phyloP scores from a whole-genome alignment of 1,140 invertebrate species.

The Neuroterus valhalla region DNA sequence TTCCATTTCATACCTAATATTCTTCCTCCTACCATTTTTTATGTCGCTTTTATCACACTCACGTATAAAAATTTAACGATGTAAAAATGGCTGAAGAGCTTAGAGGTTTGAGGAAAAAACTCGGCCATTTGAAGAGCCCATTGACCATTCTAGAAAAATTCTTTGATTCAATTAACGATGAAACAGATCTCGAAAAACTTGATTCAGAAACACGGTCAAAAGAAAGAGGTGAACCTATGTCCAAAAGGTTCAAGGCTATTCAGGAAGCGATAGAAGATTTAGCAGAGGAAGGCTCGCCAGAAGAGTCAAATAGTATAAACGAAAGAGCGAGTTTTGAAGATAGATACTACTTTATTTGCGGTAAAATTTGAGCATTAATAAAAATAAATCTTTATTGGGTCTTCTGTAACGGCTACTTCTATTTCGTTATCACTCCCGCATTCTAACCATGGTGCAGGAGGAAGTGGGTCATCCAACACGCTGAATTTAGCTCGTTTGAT shows the following conservation, averaged over 20 bases:
- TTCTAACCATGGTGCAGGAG: neutral
- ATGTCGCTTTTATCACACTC: neutral
- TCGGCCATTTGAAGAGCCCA: neutral
- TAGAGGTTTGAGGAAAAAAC: neutral
- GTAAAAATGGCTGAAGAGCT: neutral
- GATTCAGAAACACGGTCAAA: neutral
- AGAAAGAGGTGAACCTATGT: neutral
- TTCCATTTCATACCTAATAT: neutral
- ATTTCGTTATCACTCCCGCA: neutral
- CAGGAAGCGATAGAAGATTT: no score
- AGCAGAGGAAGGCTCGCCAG: no score
- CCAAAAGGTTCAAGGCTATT: neutral
- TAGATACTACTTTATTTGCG: neutral
- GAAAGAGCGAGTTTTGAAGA: neutral
- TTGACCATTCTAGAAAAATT: neutral
- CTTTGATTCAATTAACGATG: neutral
- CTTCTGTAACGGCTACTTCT: neutral
- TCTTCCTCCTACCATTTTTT: neutral
- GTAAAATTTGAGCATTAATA: neutral
- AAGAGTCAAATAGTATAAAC: no score
- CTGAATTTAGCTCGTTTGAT: no score
- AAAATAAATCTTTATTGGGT: neutral
- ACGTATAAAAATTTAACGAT: neutral
- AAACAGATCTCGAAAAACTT: neutral
- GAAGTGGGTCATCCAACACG: no score